These are phyloP conservation scores for Mythimna vitellina DNA, from an alignment of 2,888 invertebrate genomes.

Conservation along the genomic window DNA sequence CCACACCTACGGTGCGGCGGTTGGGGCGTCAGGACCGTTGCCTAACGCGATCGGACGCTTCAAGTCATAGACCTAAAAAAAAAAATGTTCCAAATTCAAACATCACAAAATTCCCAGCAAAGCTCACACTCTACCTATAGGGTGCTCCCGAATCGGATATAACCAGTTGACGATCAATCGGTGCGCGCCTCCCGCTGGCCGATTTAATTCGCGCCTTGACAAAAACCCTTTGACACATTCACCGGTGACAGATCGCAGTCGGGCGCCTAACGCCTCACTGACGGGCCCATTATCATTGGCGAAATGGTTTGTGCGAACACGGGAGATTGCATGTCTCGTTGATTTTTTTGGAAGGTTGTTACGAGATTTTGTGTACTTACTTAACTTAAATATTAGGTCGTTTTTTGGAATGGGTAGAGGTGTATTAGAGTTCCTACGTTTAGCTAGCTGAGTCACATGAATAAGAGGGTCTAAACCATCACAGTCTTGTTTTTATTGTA, in stretches of 20 bases:
- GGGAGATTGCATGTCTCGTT: slow-evolving; percentile 49
- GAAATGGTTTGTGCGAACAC: slow-evolving; percentile 66
- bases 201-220: slow-evolving; percentile 87
- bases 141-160: slow-evolving; percentile 57
- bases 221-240: slow-evolving; percentile 88
- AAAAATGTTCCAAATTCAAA: slow-evolving; percentile 5
- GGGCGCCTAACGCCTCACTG: slow-evolving; percentile 83
- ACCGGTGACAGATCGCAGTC: slow-evolving; percentile 86
- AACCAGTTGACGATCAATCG: slow-evolving; percentile 82
- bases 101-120: slow-evolving; percentile 5
- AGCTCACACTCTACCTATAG: slow-evolving; percentile 27
- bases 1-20: too few relatives aligned
- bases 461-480: background rate
- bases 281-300: slow-evolving; percentile 81
- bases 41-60: too few relatives aligned
- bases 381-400: background rate
- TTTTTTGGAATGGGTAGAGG: background rate
- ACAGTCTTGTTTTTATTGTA: too few relatives aligned
- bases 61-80: background rate
- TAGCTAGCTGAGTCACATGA: background rate
- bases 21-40: too few relatives aligned
- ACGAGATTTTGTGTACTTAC: background rate
- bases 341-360: slow-evolving; percentile 39
- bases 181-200: slow-evolving; percentile 84
- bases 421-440: background rate